Evolutionary conservation across 2,113 vertebrate genomes (phyloP), one percentile per base, ranked within the genome.

Genomic region (Saimiri boliviensis): DNA sequence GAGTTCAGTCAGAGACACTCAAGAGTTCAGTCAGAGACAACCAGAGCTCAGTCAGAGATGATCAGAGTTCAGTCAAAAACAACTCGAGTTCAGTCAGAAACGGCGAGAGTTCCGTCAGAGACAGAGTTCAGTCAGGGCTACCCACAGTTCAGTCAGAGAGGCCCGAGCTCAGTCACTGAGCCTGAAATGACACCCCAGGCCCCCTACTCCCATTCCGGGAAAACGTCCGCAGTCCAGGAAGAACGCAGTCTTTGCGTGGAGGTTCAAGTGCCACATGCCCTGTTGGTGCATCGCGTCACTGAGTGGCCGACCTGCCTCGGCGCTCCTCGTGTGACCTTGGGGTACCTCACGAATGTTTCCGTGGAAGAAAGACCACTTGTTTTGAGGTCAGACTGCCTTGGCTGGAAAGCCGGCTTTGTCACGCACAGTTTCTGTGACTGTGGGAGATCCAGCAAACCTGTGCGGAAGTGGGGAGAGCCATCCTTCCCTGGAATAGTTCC

Each of bases 201-300:
- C 12, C 27, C 8, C 14, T 3, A 14, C 11, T 42, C 16, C 21
- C 27, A 11, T 86, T 76, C 60, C 14, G 35, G 49, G 47, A 74
- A 90, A 30, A 52, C 16, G 25, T 79, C 63, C 49, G 16, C 8
- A 81, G 30, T 56, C 27, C 60, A 82, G 10, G 30, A 88, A 85
- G 42, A 49, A 54, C 23, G 0, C 23, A 60, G 47, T 13, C 32
- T 63, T 54, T 14, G 27, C 9, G 19, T 17, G 1, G 16, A 91
- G 11, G 13, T 54, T 63, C 5, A 68, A 84, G 35, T 49, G 90
- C 54, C 45, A 40, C 27, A 19, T 13, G 10, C 0, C 6, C 20
- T 35, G 2, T 7, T 0, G 0, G 1, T 1, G 6, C 25, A 6
- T 8, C 6, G n/a, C 9, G 11, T 12, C 9, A 0, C 6, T 0